Evolutionary conservation across 1,140 invertebrate species (phyloP).

Genomic region (Temnothorax nylanderi): DNA sequence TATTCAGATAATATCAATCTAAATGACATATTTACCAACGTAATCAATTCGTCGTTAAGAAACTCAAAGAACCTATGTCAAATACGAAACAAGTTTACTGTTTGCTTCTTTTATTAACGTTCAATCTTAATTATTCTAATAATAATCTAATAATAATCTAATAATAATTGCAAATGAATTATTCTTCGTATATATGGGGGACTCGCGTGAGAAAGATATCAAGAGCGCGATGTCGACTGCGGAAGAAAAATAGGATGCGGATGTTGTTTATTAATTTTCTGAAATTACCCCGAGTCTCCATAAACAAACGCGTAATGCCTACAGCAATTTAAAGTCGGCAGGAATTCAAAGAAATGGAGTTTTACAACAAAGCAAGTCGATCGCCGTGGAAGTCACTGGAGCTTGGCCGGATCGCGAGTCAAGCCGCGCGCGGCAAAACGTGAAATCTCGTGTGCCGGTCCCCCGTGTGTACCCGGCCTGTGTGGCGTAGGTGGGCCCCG

Average conservation of each 20-base stretch:
- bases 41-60: neutral
- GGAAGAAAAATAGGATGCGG: neutral
- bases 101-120: neutral
- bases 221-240: neutral
- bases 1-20: neutral
- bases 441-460: slow-evolving; percentile 10
- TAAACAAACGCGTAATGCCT: slow-evolving; percentile 6
- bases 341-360: neutral
- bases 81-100: neutral
- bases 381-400: neutral
- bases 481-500: slow-evolving; percentile 32
- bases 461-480: too few species aligned
- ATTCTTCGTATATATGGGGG: neutral
- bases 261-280: neutral
- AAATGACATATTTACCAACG: neutral
- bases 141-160: too few species aligned
- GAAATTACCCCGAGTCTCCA: neutral
- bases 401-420: slow-evolving; percentile 27
- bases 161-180: too few species aligned
- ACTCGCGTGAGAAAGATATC: neutral
- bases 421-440: slow-evolving; percentile 6
- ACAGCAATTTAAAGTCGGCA: slow-evolving; percentile 13
- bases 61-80: neutral
- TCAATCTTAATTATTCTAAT: neutral
- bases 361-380: neutral